A percentile compares a stretch with the other conserved stretches of the same genome.
Evolutionary conservation across 2,888 invertebrate genomes (phyloP).

Genomic region (Drepanosiphum platanoidis): DNA sequence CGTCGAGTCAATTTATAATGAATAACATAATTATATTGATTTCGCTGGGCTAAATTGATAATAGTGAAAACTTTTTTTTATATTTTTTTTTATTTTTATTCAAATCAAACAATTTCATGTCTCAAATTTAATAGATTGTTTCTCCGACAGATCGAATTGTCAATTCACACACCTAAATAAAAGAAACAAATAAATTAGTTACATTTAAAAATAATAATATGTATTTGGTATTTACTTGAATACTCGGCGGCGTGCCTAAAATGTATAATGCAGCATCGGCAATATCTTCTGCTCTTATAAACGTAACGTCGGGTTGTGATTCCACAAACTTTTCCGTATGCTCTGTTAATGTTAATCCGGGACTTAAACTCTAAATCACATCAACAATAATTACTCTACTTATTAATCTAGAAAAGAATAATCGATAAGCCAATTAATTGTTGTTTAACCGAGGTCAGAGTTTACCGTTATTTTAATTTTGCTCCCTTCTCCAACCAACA

Average conservation of each 20-base stretch:
- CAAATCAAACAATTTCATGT: not conserved
- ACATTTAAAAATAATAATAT: not conserved
- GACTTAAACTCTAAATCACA: conserved; percentile 58
- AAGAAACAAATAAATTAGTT: not conserved
- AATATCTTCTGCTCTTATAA: conserved; percentile 48
- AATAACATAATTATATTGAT: too few relatives aligned
- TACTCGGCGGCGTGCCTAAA: conserved; percentile 54
- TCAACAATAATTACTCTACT: not conserved
- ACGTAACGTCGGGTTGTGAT: not conserved
- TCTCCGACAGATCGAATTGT: conserved; percentile 44
- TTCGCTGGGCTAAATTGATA: too few relatives aligned
- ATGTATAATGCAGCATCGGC: conserved; percentile 51
- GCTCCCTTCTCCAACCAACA: conserved; percentile 44
- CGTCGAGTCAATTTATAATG: too few relatives aligned
- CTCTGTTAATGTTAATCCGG: conserved; percentile 52
- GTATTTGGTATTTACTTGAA: conserved; percentile 43
- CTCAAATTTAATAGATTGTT: conserved; percentile 30
- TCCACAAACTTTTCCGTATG: not conserved
- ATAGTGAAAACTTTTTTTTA: too few relatives aligned
- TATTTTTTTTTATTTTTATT: conserved; percentile 26
- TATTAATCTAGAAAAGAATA: not conserved
- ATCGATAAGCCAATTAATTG: too few relatives aligned
- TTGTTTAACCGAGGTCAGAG: not conserved
- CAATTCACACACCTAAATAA: conserved; percentile 39
- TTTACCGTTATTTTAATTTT: conserved; percentile 62